Evolutionary conservation across 2,797 vertebrate species (phyloP).

Genomic region (Trachurus trachurus): DNA sequence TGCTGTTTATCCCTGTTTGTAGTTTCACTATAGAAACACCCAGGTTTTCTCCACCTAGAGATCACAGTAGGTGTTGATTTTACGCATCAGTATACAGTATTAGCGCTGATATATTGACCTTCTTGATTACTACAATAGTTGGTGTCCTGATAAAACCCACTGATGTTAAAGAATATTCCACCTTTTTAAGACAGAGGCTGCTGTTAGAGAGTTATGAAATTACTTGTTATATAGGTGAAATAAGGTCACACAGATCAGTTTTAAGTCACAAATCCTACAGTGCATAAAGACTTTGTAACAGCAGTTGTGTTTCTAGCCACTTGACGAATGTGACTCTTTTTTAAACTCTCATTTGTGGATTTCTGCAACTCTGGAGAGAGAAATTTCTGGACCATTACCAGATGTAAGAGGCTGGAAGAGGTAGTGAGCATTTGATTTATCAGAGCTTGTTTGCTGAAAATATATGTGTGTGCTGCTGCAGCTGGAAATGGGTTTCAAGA

Average conservation of each 20-base stretch:
- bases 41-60: too few relatives aligned
- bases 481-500: conserved; percentile 8
- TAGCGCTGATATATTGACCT: too few relatives aligned
- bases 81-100: too few relatives aligned
- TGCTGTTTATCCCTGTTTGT: too few relatives aligned
- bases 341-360: neutral
- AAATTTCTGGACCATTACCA: neutral
- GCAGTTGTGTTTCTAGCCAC: neutral
- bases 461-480: neutral
- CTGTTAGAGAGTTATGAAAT: neutral
- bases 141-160: too few relatives aligned
- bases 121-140: too few relatives aligned
- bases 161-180: neutral
- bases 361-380: neutral
- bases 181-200: neutral
- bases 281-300: neutral
- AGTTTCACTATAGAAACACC: too few relatives aligned
- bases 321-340: neutral
- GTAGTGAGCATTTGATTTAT: neutral
- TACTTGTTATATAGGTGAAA: neutral
- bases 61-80: too few relatives aligned
- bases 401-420: neutral
- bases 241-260: neutral
- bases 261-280: neutral
- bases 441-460: conserved; percentile 12